A percentile compares a stretch with the other conserved stretches of the same genome.
These are phyloP conservation scores for Poecilia picta DNA, from an alignment of 2,797 vertebrate species.

Conservation along the genomic window DNA sequence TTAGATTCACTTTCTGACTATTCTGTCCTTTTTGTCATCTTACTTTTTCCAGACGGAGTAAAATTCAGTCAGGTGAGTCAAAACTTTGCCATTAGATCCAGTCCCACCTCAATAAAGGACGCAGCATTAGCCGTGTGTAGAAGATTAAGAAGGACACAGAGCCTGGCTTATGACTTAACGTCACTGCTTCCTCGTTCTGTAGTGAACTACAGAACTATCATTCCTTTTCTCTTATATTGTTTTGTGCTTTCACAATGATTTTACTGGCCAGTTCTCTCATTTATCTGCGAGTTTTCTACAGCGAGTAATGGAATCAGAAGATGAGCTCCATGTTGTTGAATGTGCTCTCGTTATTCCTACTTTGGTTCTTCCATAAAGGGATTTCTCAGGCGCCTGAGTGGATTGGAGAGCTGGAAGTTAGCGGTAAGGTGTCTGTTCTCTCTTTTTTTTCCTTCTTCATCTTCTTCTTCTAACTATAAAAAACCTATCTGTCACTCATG, in stretches of 20 bases:
- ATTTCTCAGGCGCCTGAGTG: slow-evolving; percentile 58
- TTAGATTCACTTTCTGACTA: not conserved
- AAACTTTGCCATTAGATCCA: not conserved
- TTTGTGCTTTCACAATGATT: too few species aligned
- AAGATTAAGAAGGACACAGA: slow-evolving; percentile 69
- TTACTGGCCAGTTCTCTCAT: slow-evolving; percentile 8
- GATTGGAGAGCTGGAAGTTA: slow-evolving; percentile 68
- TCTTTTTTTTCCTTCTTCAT: not conserved
- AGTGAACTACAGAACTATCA: slow-evolving; percentile 16
- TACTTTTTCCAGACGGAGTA: not conserved
- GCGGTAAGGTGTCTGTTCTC: slow-evolving; percentile 66
- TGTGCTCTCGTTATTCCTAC: slow-evolving; percentile 57
- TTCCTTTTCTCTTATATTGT: too few species aligned
- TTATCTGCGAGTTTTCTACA: slow-evolving; percentile 15
- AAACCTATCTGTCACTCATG: not conserved
- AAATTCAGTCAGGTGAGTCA: slow-evolving; percentile 13
- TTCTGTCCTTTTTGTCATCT: not conserved
- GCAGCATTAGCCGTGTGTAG: slow-evolving; percentile 59
- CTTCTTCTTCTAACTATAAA: not conserved
- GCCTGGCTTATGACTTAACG: slow-evolving; percentile 67
- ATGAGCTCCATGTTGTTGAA: slow-evolving; percentile 34
- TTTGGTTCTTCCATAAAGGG: slow-evolving; percentile 51
- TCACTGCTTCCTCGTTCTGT: slow-evolving; percentile 30
- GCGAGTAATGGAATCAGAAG: slow-evolving; percentile 25
- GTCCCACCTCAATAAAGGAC: slow-evolving; percentile 3